phyloP scores from a whole-genome alignment of 2,113 vertebrate species.

The Tringa solitaria region DNA sequence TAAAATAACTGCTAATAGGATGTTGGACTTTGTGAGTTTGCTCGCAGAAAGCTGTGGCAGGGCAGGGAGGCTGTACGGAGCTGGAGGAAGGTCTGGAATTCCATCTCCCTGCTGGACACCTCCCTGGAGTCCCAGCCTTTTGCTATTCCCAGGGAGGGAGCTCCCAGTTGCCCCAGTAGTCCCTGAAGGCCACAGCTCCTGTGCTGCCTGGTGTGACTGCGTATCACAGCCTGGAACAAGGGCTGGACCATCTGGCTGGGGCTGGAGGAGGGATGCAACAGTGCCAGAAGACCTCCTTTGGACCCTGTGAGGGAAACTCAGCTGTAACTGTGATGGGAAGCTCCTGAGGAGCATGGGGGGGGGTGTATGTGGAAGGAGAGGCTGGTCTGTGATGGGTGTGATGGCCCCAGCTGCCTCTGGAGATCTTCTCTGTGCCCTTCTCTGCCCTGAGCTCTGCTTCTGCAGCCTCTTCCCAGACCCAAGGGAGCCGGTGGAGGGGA shows the following conservation, averaged over 20 bases:
- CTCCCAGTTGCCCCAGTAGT: background rate
- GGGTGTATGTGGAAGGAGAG: background rate
- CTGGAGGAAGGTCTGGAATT: background rate
- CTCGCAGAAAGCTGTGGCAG: background rate
- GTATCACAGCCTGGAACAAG: rapidly evolving
- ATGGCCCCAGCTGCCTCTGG: background rate
- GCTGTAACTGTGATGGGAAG: background rate
- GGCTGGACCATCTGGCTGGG: background rate
- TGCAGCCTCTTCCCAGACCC: background rate
- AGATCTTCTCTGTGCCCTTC: background rate
- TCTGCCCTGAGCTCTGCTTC: background rate
- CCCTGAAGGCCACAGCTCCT: background rate
- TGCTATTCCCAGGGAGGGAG: background rate
- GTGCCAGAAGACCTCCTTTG: background rate
- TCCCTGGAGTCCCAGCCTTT: background rate
- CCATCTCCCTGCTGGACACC: background rate
- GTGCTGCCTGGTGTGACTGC: background rate
- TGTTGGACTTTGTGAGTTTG: background rate
- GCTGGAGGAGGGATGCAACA: background rate
- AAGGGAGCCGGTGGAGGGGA: background rate
- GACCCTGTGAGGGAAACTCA: background rate
- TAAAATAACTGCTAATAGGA: background rate
- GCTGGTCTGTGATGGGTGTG: background rate
- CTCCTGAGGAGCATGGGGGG: background rate
- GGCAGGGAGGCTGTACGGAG: background rate